These are phyloP conservation scores for Athene cunicularia DNA, from an alignment of 2,113 vertebrate species.

Conservation along the genomic window DNA sequence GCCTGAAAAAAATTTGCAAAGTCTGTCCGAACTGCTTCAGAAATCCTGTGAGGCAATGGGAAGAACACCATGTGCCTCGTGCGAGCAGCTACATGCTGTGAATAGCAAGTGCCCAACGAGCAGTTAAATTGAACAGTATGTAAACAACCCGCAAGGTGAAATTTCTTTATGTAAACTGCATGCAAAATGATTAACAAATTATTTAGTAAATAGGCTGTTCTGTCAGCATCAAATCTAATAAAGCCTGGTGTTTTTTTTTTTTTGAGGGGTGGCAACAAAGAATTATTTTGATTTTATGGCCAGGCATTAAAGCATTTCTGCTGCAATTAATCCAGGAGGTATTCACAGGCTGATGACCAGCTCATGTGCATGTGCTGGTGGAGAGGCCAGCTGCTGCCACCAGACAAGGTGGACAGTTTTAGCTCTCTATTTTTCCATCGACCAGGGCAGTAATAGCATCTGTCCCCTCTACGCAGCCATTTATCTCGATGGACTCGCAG, in stretches of 20 bases:
- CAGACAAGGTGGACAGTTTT: background rate
- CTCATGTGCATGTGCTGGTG: background rate
- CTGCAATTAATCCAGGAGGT: background rate
- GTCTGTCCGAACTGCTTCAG: background rate
- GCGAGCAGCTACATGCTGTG: background rate
- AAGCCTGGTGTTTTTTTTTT: background rate
- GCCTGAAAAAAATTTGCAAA: background rate
- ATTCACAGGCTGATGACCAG: background rate
- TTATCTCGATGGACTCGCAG: background rate
- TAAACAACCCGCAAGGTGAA: conserved; percentile 1
- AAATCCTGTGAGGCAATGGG: background rate
- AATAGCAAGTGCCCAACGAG: background rate
- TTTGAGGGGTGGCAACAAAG: background rate
- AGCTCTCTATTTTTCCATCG: background rate
- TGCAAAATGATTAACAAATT: background rate
- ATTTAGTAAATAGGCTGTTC: background rate
- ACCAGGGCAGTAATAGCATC: background rate
- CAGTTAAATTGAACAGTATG: conserved; percentile 23
- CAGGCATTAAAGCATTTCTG: background rate
- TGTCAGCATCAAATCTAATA: background rate
- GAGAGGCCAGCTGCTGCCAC: background rate
- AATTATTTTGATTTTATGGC: background rate
- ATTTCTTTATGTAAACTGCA: background rate
- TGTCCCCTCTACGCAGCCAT: background rate
- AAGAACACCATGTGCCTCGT: background rate